These are phyloP conservation scores for Oncorhynchus gorbuscha DNA, from an alignment of 2,113 vertebrate genomes.

Conservation along the genomic window DNA sequence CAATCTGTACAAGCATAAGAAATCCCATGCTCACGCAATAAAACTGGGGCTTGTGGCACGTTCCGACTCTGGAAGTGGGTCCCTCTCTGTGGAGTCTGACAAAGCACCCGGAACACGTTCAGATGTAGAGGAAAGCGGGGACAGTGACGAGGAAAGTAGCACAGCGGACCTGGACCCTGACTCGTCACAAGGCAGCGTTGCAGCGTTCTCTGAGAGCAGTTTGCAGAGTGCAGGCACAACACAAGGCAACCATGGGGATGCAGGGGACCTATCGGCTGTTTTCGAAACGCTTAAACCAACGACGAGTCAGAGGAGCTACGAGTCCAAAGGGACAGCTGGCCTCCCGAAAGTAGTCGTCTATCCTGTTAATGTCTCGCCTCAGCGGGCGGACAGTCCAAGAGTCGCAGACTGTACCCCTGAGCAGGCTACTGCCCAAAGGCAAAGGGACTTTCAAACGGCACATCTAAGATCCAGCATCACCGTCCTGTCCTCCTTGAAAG, in stretches of 20 bases:
- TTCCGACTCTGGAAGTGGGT: slow-evolving; percentile 82
- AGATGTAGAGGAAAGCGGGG: slow-evolving; percentile 89
- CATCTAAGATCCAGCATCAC: slow-evolving; percentile 68
- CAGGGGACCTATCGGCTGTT: slow-evolving; percentile 31
- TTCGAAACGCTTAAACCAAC: slow-evolving; percentile 5
- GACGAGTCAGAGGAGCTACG: slow-evolving; percentile 66
- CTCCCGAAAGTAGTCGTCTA: slow-evolving; percentile 96
- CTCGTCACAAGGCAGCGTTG: slow-evolving; percentile 74
- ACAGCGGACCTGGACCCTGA: slow-evolving; percentile 81
- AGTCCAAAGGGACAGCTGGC: slow-evolving; percentile 78
- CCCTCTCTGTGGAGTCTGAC: slow-evolving; percentile 86
- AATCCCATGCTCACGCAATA: slow-evolving; percentile 95
- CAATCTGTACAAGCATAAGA: slow-evolving; percentile 99
- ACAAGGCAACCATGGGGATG: slow-evolving; percentile 61
- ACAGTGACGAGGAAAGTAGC: slow-evolving; percentile 91
- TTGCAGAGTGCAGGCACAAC: slow-evolving; percentile 67
- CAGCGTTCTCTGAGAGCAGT: slow-evolving; percentile 73
- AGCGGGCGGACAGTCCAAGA: slow-evolving; percentile 86
- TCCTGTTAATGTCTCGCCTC: slow-evolving; percentile 82
- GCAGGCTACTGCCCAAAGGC: slow-evolving; percentile 78
- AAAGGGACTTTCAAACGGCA: slow-evolving; percentile 78
- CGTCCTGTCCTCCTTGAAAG: slow-evolving; percentile 74
- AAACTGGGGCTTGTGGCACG: slow-evolving; percentile 91
- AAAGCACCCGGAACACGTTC: slow-evolving; percentile 88
- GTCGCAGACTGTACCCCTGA: slow-evolving; percentile 78